These are phyloP conservation scores for Hydrotaea diabolus DNA, from an alignment of 2,888 invertebrate genomes.

Conservation along the genomic window DNA sequence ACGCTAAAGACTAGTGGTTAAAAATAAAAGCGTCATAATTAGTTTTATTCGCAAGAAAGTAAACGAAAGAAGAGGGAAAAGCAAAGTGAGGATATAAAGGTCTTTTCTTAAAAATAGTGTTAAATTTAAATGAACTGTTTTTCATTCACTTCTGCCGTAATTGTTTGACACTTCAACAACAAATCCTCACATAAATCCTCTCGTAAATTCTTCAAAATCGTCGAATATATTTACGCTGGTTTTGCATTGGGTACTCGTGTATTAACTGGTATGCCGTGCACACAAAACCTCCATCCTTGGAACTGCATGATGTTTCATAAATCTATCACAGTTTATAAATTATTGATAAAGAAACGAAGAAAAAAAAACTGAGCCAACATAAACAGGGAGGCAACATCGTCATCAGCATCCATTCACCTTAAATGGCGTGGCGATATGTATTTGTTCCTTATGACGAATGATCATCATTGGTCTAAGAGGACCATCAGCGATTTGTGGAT, in stretches of 20 bases:
- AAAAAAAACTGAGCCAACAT: no score
- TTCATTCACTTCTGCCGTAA: not conserved
- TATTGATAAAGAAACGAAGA: no score
- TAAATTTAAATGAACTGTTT: not conserved
- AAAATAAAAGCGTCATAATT: slow-evolving; percentile 33
- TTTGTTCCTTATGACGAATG: slow-evolving; percentile 61
- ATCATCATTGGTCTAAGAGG: slow-evolving; percentile 53
- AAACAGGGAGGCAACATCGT: not conserved
- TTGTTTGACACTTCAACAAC: not conserved
- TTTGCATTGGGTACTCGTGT: not conserved
- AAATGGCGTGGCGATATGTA: slow-evolving; percentile 6
- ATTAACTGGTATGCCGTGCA: not conserved
- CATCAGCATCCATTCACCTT: slow-evolving; percentile 25
- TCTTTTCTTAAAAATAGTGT: not conserved
- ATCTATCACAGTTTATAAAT: slow-evolving; percentile 65
- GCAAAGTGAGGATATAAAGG: not conserved
- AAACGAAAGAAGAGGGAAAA: slow-evolving; percentile 14
- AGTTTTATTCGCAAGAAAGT: slow-evolving; percentile 50
- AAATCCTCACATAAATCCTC: slow-evolving; percentile 9
- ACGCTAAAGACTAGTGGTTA: not conserved
- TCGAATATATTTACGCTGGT: not conserved
- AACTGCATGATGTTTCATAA: slow-evolving; percentile 53
- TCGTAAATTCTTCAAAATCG: not conserved
- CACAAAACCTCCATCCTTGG: slow-evolving; percentile 23
- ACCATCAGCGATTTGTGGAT: slow-evolving; percentile 19